Base-by-base conservation (phyloP, 2,113 vertebrate species). In the Cynoglossus semilaevis region DNA sequence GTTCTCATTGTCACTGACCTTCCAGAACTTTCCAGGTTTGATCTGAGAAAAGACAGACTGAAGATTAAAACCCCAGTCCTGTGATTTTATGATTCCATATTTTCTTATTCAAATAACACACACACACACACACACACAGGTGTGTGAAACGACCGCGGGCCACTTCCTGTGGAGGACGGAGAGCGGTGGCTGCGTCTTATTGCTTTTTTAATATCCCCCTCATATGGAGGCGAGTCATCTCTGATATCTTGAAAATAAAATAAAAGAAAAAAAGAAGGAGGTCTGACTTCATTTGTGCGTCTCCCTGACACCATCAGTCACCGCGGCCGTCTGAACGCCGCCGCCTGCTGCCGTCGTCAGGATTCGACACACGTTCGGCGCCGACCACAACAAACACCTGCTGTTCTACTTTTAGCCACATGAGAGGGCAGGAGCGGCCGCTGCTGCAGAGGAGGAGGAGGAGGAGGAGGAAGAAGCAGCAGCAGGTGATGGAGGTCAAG, bases 121-220 rank as follows among this genome's bases (percentile, higher is more conserved):
- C 14, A 18, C 51, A 35, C 14, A 43, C 6, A 53, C 16, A 43
- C 14, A 7, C 16, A 60, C 16, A 44, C 4, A 17, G 12, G 45
- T 17, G 16, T 58, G 29, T 40, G 54, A 70, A 17, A 63, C 8
- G 54, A 60, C 18, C 37, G 55, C 36, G 35, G n/a, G 15, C 68
- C 58, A 66, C 40, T 51, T 15, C 46, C 12, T 18, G 6, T 9
- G 34, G 48, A 58, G 47, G 65, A 43, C 10, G 1, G 43, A 64
- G 47, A 37, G 64, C 68, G 64, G 61, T 76, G 64, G 79, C 58
- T 56, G 58, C 1, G 18, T 52, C 63, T 81, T 84, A 79, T 79
- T 84, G 82, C 79, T 81, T 36, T 47, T 58, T 46, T 54, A 67
- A 17, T 67, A 69, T 71, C 72, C 19, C 29, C 63, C 50, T 57